Percentiles rank a stretch among this genome's conserved stretches.
These are phyloP conservation scores for Gallinago media DNA, from an alignment of 2,113 vertebrate genomes.

Conservation along the genomic window DNA sequence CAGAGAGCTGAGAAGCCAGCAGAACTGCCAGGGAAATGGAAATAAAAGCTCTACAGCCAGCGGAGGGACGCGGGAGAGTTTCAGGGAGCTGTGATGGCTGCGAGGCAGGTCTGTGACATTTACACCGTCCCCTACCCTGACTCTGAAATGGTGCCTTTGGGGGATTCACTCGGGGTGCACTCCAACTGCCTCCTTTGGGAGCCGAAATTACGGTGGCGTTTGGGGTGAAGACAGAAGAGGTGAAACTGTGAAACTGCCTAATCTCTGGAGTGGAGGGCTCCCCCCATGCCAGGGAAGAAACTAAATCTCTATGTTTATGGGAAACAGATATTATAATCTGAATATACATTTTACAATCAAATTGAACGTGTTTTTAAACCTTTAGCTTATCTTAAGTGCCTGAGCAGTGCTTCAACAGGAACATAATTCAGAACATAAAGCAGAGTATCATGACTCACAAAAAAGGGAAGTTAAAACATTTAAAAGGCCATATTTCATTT, in stretches of 20 bases:
- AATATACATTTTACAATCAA: neutral
- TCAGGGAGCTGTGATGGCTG: neutral
- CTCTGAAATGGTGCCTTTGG: neutral
- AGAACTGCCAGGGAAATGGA: neutral
- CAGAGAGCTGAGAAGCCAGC: neutral
- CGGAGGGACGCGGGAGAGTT: slow-evolving; percentile 19
- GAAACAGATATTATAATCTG: neutral
- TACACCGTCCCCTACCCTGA: neutral
- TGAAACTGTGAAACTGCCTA: neutral
- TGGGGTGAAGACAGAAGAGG: neutral
- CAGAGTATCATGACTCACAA: slow-evolving; percentile 26
- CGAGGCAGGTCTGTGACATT: neutral
- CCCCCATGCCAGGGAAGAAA: neutral
- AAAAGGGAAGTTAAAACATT: slow-evolving; percentile 19
- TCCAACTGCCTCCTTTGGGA: neutral
- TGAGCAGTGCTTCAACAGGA: neutral
- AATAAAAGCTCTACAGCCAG: neutral
- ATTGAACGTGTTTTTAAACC: neutral
- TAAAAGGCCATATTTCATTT: slow-evolving; percentile 48
- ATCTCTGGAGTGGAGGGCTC: neutral
- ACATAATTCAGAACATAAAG: slow-evolving; percentile 12
- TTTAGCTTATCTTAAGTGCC: neutral
- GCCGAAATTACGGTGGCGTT: neutral
- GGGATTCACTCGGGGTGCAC: neutral
- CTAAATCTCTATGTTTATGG: neutral